phyloP scores from a whole-genome alignment of 2,797 vertebrate species.

The Sebastes paucispinis region DNA sequence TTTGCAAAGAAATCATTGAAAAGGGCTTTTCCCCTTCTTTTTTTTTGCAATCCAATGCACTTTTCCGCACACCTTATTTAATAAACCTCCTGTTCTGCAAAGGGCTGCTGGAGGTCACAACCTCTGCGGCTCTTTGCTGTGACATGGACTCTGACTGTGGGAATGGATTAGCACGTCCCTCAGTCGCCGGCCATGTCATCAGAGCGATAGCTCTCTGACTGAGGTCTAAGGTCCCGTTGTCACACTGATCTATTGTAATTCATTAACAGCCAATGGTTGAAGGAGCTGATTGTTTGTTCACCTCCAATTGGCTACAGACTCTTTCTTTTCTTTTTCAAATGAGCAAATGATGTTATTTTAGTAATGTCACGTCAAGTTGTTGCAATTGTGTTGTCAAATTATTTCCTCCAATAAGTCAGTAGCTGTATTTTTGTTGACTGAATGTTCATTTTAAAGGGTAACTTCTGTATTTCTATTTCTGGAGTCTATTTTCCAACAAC shows the following conservation, averaged over 20 bases:
- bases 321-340: background rate
- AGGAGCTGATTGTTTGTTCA: constrained; percentile 47
- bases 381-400: constrained; percentile 8
- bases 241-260: constrained; percentile 60
- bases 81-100: constrained; percentile 47
- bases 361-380: background rate
- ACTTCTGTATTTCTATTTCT: too few relatives aligned
- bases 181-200: constrained; percentile 58
- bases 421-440: constrained; percentile 6
- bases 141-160: constrained; percentile 63
- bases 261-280: constrained; percentile 23
- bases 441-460: background rate
- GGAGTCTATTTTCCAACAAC: too few relatives aligned
- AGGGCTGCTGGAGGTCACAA: constrained; percentile 47
- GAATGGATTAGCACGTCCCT: constrained; percentile 73
- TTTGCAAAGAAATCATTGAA: constrained; percentile 30
- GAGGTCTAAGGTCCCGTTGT: constrained; percentile 68
- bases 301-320: background rate
- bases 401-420: constrained; percentile 1
- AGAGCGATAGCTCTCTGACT: constrained; percentile 61
- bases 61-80: constrained; percentile 35
- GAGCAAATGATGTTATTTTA: background rate
- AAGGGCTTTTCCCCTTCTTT: background rate
- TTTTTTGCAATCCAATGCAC: constrained; percentile 4
- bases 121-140: constrained; percentile 61